Conservation (phyloP, 2,888 invertebrate species). For the Diaprepes abbreviatus region DNA sequence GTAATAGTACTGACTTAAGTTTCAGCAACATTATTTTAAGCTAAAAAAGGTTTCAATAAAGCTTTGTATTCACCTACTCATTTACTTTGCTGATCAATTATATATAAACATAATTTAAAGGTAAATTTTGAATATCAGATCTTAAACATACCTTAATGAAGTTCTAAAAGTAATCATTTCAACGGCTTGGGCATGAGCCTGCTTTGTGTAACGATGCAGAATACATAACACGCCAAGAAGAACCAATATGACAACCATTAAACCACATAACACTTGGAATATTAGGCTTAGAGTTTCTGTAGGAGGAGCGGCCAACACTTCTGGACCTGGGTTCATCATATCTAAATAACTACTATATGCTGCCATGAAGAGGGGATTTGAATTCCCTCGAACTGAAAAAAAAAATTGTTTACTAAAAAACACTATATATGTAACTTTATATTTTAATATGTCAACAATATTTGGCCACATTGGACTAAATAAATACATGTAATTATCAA, state of each 20-base stretch:
- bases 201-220: conserved; percentile 76
- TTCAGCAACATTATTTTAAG: no score
- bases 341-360: conserved; percentile 84
- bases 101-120: no score
- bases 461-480: no score
- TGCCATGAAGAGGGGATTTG: conserved; percentile 66
- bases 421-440: no score
- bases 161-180: conserved; percentile 78
- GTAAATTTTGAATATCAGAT: no score
- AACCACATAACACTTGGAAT: conserved; percentile 77
- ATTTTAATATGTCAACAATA: no score
- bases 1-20: no score
- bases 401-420: conserved; percentile 25
- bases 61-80: no score
- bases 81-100: no score
- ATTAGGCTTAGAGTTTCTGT: conserved; percentile 72
- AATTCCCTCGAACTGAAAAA: conserved; percentile 67
- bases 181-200: conserved; percentile 76
- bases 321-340: conserved; percentile 79
- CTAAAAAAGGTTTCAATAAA: no score
- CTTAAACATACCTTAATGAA: conserved; percentile 74
- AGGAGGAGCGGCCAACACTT: conserved; percentile 65
- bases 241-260: conserved; percentile 75
- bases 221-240: conserved; percentile 76
- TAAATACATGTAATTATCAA: background rate